A percentile compares a stretch with the other conserved stretches of the same genome.
These are phyloP conservation scores for Bembecia ichneumoniformis DNA, from an alignment of 2,888 invertebrate species.

Conservation along the genomic window DNA sequence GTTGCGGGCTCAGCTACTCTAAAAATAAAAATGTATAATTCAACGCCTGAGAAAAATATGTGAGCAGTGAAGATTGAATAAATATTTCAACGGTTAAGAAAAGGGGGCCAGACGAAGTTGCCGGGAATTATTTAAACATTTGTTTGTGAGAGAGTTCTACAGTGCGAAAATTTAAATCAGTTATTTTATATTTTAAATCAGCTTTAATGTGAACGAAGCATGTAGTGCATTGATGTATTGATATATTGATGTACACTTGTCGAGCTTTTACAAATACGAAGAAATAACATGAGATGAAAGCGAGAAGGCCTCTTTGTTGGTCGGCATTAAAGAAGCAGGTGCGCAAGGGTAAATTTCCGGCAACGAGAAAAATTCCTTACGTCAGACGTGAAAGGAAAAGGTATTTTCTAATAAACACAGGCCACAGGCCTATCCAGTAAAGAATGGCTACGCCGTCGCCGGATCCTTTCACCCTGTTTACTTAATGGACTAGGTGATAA, in stretches of 20 bases:
- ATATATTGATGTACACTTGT: slow-evolving; percentile 4
- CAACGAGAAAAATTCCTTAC: slow-evolving; percentile 36
- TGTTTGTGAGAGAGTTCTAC: too few relatives aligned
- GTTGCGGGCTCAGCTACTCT: too few relatives aligned
- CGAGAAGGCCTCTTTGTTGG: slow-evolving; percentile 27
- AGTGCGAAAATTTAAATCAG: too few relatives aligned
- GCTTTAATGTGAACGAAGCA: slow-evolving; percentile 28
- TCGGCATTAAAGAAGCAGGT: slow-evolving; percentile 32
- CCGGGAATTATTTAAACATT: too few relatives aligned
- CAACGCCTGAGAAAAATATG: too few relatives aligned
- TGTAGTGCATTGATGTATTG: too few relatives aligned
- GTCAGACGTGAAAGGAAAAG: slow-evolving; percentile 35
- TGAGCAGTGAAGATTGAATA: too few relatives aligned
- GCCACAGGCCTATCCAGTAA: slow-evolving; percentile 12
- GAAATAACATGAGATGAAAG: slow-evolving; percentile 22
- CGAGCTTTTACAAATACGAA: slow-evolving; percentile 7
- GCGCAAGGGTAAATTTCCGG: slow-evolving; percentile 37
- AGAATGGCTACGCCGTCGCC: slow-evolving; percentile 8
- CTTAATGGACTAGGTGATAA: slow-evolving; percentile 12
- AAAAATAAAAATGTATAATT: too few relatives aligned
- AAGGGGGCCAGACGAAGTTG: too few relatives aligned
- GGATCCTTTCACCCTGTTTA: slow-evolving; percentile 16
- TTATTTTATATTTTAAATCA: too few relatives aligned
- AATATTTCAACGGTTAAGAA: too few relatives aligned
- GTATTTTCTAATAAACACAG: slow-evolving; percentile 48